Evolutionary conservation across 2,797 vertebrate species (phyloP).

Genomic region (Hyperoplus lanceolatus): DNA sequence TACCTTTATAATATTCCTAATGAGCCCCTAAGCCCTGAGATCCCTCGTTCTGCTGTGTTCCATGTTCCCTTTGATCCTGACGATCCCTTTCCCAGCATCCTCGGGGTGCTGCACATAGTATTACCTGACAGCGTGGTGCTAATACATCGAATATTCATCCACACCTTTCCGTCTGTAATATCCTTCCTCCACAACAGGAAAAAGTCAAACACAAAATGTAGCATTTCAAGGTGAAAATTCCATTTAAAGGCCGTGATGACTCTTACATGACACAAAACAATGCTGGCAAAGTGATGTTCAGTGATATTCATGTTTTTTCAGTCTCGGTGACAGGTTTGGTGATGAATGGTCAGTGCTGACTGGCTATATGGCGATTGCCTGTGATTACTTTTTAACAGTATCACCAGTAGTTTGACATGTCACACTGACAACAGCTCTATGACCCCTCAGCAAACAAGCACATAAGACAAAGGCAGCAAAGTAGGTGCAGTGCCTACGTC

Average conservation of each 20-base stretch:
- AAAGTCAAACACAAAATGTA: slow-evolving; percentile 61
- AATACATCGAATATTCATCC: slow-evolving; percentile 78
- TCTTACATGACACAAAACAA: slow-evolving; percentile 12
- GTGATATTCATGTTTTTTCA: slow-evolving; percentile 19
- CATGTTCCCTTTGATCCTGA: slow-evolving; percentile 84
- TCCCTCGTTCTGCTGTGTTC: slow-evolving; percentile 81
- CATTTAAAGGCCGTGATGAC: slow-evolving; percentile 2
- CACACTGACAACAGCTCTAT: slow-evolving; percentile 13
- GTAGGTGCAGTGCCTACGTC: neutral
- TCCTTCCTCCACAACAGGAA: slow-evolving; percentile 61
- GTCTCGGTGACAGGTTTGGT: slow-evolving; percentile 31
- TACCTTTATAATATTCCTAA: slow-evolving; percentile 86
- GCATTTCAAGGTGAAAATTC: slow-evolving; percentile 37
- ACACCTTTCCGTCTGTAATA: slow-evolving; percentile 48
- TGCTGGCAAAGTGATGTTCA: neutral
- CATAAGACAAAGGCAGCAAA: neutral
- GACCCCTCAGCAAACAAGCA: slow-evolving; percentile 33
- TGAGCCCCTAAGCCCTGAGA: slow-evolving; percentile 85
- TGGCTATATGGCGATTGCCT: slow-evolving; percentile 8
- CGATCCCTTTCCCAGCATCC: slow-evolving; percentile 79
- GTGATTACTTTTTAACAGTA: slow-evolving; percentile 32
- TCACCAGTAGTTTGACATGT: slow-evolving; percentile 23
- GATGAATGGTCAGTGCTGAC: slow-evolving; percentile 24
- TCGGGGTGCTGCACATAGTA: slow-evolving; percentile 69
- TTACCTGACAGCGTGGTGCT: slow-evolving; percentile 75